Evolutionary conservation across 2,797 vertebrate genomes (phyloP), one percentile per base, ranked within the genome.

Genomic region (Anguilla anguilla): DNA sequence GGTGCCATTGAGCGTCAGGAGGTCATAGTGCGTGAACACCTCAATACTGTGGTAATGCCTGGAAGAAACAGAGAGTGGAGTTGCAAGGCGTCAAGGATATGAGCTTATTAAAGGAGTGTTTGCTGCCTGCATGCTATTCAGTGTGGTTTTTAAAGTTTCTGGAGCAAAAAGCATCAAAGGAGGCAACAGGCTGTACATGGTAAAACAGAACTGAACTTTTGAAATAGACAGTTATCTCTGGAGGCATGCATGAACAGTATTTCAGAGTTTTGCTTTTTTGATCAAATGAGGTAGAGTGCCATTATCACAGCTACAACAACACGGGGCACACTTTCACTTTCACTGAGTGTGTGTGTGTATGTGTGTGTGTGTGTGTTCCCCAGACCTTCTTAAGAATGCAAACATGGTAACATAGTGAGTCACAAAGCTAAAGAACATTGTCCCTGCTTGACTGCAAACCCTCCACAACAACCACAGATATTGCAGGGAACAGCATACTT

Each of bases 41-140:
- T 99, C 98, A 0, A 99, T 99, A 93, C 98, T 99, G 95, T 99
- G 98, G 92, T 98, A 99, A 92, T 99, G 98, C 91, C 98, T 99
- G 92, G 22, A 51, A 64, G 64, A 57, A 39, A n/a, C 35, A 53
- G 72, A 28, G 67, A 55, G 53, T 79, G 74, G 55, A n/a, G 64
- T 74, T 53, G n/a, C n/a, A 49, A 17, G 19, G 28, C n/a, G 4
- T 79, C 19, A 43, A 83, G 7, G 22, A 28, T 5, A 31, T 39
- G 25, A 46, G 85, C 28, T 31, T 13, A 31, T 43, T 49, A 19
- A 17, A n/a, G 46, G 31, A 22, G 19, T 31, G 19, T 1, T 6
- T n/a, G 61, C 61, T n/a, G 69, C 31, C 69, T 74, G 28, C 31
- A 35, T 39, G 11, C 69, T 35, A 35, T 31, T 31, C 67, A 69